phyloP scores from a whole-genome alignment of 1,140 invertebrate species.

The Holotrichia oblita region DNA sequence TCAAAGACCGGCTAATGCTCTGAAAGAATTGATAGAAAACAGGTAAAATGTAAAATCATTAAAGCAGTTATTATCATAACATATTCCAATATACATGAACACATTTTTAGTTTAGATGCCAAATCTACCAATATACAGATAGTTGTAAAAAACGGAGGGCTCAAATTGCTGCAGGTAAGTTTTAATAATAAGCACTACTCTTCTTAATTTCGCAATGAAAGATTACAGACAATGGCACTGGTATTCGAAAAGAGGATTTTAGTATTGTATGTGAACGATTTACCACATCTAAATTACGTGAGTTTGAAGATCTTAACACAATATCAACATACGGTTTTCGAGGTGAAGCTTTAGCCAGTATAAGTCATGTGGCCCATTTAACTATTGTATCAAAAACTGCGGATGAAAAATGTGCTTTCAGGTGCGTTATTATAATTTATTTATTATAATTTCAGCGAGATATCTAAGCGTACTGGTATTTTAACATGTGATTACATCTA shows the following conservation, averaged over 20 bases:
- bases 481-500: no score
- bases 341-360: constrained; percentile 96
- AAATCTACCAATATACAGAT: constrained; percentile 91
- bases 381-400: constrained; percentile 91
- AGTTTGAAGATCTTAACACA: constrained; percentile 89
- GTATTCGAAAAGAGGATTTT: constrained; percentile 90
- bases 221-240: constrained; percentile 96
- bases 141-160: constrained; percentile 88
- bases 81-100: background rate
- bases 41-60: constrained; percentile 69
- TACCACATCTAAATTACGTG: constrained; percentile 93
- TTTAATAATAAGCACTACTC: background rate
- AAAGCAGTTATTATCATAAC: no score
- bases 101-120: constrained; percentile 83
- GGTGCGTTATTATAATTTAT: constrained; percentile 66
- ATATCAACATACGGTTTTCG: constrained; percentile 97
- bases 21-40: constrained; percentile 99
- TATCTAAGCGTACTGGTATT: no score
- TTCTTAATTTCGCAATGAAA: constrained; percentile 55
- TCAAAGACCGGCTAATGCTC: constrained; percentile 92
- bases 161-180: constrained; percentile 87
- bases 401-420: constrained; percentile 86
- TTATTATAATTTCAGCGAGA: no score
- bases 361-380: constrained; percentile 95
- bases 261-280: constrained; percentile 96